These are phyloP conservation scores for Bubalus kerabau DNA, from an alignment of 2,113 vertebrate species.

Conservation along the genomic window DNA sequence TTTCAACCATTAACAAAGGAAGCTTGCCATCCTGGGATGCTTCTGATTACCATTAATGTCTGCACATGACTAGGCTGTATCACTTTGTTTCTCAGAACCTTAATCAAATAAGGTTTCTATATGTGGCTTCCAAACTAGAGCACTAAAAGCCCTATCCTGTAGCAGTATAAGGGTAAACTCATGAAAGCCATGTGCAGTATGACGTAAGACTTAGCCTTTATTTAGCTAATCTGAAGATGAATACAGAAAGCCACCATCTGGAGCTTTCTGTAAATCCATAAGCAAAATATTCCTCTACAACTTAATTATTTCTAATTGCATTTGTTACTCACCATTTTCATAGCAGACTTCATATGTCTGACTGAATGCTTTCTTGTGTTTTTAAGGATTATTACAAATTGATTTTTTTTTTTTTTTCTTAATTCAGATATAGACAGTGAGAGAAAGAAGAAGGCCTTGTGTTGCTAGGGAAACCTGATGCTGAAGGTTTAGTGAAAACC, in stretches of 20 bases:
- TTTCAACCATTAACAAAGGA: neutral
- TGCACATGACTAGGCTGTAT: neutral
- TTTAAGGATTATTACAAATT: conserved; percentile 39
- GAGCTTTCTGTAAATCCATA: conserved; percentile 36
- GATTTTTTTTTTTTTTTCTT: conserved; percentile 42
- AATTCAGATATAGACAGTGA: conserved; percentile 44
- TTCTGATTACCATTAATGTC: neutral
- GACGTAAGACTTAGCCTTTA: conserved; percentile 81
- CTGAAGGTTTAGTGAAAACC: conserved; percentile 73
- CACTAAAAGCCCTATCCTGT: conserved; percentile 47
- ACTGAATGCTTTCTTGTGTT: conserved; percentile 36
- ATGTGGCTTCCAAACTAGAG: conserved; percentile 19
- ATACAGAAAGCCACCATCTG: conserved; percentile 85
- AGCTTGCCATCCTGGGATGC: neutral
- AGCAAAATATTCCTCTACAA: conserved; percentile 45
- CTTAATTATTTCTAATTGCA: conserved; percentile 72
- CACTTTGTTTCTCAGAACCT: conserved; percentile 19
- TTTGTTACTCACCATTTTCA: conserved; percentile 61
- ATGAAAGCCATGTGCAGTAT: conserved; percentile 59
- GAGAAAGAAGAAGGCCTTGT: conserved; percentile 51
- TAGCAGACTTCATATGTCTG: conserved; percentile 50
- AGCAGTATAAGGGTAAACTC: conserved; percentile 52
- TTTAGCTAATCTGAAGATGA: conserved; percentile 84
- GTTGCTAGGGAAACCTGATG: conserved; percentile 83
- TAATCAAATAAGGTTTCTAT: conserved; percentile 27